Percentiles rank a stretch among this genome's conserved stretches.
Evolutionary conservation across 2,113 vertebrate genomes (phyloP).

Genomic region (Rhadina sibilatrix): DNA sequence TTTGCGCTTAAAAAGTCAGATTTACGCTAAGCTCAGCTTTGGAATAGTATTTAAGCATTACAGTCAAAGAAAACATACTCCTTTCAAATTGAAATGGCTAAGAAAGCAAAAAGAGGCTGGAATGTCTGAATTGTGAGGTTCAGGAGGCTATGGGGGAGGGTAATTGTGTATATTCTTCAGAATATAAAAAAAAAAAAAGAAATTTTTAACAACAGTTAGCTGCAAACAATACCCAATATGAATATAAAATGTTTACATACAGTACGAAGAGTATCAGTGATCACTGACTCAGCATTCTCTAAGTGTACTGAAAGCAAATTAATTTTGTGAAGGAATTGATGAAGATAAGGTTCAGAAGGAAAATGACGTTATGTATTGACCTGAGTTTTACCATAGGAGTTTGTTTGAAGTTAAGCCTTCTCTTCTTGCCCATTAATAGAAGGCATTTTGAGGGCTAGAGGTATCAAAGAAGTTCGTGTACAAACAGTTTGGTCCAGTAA

Average conservation of each 20-base stretch:
- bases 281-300: background rate
- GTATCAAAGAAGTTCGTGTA: background rate
- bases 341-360: background rate
- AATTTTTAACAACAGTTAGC: background rate
- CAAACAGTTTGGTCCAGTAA: slow-evolving; percentile 1
- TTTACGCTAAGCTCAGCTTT: background rate
- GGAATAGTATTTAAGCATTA: background rate
- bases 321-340: background rate
- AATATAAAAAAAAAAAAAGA: background rate
- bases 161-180: background rate
- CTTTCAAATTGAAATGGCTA: background rate
- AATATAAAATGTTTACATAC: background rate
- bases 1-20: background rate
- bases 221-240: background rate
- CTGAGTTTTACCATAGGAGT: background rate
- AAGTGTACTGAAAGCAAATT: background rate
- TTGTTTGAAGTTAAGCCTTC: background rate
- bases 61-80: slow-evolving; percentile 12
- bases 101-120: background rate
- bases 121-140: background rate
- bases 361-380: background rate
- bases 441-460: background rate
- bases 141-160: background rate
- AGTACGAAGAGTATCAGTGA: background rate
- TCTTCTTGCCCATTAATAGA: background rate